A percentile compares a stretch with the other conserved stretches of the same genome.
phyloP scores from a whole-genome alignment of 2,113 vertebrate genomes.

The Nanger granti region DNA sequence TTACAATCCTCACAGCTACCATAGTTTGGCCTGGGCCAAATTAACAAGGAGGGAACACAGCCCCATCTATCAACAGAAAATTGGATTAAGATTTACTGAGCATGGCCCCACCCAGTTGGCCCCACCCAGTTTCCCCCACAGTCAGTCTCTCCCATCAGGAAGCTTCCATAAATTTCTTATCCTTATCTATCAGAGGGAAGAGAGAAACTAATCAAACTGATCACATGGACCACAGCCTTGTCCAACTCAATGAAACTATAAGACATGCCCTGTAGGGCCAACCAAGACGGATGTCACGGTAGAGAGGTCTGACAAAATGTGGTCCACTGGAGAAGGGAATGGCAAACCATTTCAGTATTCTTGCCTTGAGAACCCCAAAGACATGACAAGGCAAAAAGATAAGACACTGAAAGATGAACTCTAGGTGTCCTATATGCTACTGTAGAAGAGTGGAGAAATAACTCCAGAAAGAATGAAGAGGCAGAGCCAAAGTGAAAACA shows the following conservation, averaged over 20 bases:
- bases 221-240: neutral
- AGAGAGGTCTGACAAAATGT: neutral
- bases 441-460: neutral
- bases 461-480: neutral
- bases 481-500: neutral
- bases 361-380: neutral
- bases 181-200: neutral
- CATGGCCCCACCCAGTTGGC: neutral
- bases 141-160: neutral
- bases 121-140: neutral
- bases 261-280: neutral
- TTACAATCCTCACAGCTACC: neutral
- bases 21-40: neutral
- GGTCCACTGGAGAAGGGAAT: neutral
- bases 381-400: neutral
- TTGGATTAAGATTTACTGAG: neutral
- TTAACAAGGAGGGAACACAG: neutral
- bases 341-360: neutral
- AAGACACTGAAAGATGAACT: neutral
- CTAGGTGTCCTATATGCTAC: neutral
- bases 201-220: neutral
- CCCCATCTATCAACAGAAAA: neutral
- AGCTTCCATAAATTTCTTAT: neutral
- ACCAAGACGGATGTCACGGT: neutral
- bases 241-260: neutral